phyloP scores from a whole-genome alignment of 1,140 invertebrate genomes.

The Goniozus legneri region DNA sequence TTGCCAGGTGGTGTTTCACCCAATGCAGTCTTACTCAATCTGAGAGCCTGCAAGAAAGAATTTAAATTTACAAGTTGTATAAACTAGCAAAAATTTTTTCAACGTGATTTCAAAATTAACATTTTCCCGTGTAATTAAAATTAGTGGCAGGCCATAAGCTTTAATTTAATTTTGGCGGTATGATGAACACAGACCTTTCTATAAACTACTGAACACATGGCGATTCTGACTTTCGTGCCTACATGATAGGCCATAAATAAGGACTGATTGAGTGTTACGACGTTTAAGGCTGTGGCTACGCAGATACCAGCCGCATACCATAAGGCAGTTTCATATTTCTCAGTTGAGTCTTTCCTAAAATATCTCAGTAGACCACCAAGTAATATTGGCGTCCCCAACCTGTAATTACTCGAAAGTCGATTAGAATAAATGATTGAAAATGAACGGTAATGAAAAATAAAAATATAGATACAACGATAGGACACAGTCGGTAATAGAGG shows the following conservation, averaged over 20 bases:
- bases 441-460: too few relatives aligned
- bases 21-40: slow-evolving; percentile 64
- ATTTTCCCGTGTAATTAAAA: too few relatives aligned
- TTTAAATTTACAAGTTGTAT: too few relatives aligned
- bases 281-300: slow-evolving; percentile 51
- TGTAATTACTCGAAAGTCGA: too few relatives aligned
- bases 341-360: slow-evolving; percentile 47
- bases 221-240: slow-evolving; percentile 60
- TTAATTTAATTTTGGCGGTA: too few relatives aligned
- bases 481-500: too few relatives aligned
- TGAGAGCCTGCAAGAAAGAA: slow-evolving; percentile 52
- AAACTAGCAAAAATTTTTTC: too few relatives aligned
- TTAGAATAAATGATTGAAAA: too few relatives aligned
- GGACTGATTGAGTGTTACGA: slow-evolving; percentile 60
- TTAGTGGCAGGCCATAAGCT: too few relatives aligned
- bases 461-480: too few relatives aligned
- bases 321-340: slow-evolving; percentile 50
- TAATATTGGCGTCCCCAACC: slow-evolving; percentile 53
- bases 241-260: slow-evolving; percentile 60
- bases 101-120: too few relatives aligned
- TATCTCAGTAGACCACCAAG: slow-evolving; percentile 56
- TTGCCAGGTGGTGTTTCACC: slow-evolving; percentile 78
- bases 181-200: slow-evolving; percentile 59
- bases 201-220: slow-evolving; percentile 66
- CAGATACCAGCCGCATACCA: slow-evolving; percentile 61